Evolutionary conservation across 2,888 invertebrate genomes (phyloP).

Genomic region (Heteromyza rotundicornis): DNA sequence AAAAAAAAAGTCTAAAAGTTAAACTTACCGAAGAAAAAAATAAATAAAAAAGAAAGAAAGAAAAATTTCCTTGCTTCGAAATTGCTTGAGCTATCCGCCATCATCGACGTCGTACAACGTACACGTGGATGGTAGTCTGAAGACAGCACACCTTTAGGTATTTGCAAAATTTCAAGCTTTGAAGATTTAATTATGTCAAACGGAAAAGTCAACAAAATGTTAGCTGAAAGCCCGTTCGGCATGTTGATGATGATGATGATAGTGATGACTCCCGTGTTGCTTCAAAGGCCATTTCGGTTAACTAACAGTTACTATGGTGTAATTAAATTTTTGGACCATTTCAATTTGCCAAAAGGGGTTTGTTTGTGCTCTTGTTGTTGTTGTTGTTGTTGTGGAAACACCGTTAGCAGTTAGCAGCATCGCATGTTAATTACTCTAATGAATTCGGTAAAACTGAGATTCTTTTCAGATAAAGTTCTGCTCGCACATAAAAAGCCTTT

Average conservation of each 20-base stretch:
- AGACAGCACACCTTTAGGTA: background rate
- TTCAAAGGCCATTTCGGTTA: background rate
- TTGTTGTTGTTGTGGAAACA: too few species aligned
- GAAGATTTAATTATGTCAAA: conserved; percentile 22
- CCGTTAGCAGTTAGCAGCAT: too few species aligned
- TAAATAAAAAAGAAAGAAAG: background rate
- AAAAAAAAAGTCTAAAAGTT: too few species aligned
- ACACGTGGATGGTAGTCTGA: too few species aligned
- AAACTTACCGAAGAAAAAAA: background rate
- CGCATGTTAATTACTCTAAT: too few species aligned
- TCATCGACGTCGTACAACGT: too few species aligned
- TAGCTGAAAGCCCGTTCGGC: background rate
- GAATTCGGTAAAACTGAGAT: too few species aligned
- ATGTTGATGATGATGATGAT: background rate
- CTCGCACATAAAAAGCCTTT: too few species aligned
- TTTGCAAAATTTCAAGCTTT: background rate
- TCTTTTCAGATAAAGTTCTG: too few species aligned
- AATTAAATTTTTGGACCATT: conserved; percentile 2
- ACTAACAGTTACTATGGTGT: background rate
- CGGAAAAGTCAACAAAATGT: conserved; percentile 17
- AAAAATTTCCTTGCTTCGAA: too few species aligned
- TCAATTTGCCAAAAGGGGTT: conserved; percentile 1
- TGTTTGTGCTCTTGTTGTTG: too few species aligned
- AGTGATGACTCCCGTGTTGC: background rate
- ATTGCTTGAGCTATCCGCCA: too few species aligned